Conservation (phyloP, 92 coral and sea anemone genomes). For the Ricordea florida region DNA sequence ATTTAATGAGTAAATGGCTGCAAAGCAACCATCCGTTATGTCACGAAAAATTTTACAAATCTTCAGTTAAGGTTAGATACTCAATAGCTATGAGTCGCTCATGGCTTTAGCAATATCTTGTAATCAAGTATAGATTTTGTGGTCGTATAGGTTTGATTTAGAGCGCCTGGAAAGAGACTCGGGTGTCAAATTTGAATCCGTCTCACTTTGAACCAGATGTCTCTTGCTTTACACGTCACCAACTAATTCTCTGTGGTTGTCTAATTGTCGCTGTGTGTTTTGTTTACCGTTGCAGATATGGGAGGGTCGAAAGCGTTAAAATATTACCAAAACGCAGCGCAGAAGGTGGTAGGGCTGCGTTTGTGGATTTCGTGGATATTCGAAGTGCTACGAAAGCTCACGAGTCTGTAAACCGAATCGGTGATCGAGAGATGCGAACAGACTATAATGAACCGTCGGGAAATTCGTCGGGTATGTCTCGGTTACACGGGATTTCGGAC, state of each 20-base stretch:
- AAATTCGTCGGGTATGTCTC: constrained; percentile 69
- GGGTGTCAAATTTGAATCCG: too few relatives aligned
- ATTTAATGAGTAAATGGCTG: too few relatives aligned
- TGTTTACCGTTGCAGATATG: constrained; percentile 66
- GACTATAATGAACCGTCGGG: constrained; percentile 98
- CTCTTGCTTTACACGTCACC: constrained; percentile 52
- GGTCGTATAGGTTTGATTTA: too few relatives aligned
- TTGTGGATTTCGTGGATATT: constrained; percentile 98
- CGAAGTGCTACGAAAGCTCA: constrained; percentile 99
- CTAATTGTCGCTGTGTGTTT: not conserved
- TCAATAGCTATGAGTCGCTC: too few relatives aligned
- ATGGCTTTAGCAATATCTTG: too few relatives aligned
- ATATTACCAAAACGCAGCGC: constrained; percentile 93
- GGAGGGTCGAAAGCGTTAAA: constrained; percentile 95
- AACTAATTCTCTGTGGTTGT: not conserved
- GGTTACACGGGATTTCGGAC: constrained; percentile 68
- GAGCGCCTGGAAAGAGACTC: too few relatives aligned
- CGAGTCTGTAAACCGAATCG: constrained; percentile 90
- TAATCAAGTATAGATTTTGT: too few relatives aligned
- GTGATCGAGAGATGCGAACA: constrained; percentile 95
- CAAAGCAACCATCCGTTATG: too few relatives aligned
- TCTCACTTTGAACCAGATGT: too few relatives aligned
- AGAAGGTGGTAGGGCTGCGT: constrained; percentile 98
- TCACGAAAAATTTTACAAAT: too few relatives aligned
- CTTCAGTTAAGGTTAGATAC: too few relatives aligned